Base-by-base conservation (phyloP, 1,140 invertebrate species). In the Calliopsis andreniformis region DNA sequence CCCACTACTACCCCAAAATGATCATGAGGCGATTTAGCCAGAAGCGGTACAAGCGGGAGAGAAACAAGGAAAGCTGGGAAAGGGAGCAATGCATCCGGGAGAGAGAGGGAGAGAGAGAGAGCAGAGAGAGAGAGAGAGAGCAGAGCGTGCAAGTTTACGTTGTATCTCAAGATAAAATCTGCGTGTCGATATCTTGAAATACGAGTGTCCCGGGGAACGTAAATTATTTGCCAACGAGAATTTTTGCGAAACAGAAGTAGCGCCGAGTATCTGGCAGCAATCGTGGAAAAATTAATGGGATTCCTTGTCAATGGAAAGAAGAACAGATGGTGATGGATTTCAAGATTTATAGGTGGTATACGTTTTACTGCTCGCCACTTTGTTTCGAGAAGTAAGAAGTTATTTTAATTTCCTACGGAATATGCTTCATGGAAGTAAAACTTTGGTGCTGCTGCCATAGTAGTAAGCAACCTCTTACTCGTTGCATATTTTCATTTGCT, bases 141-240 rank as follows among this genome's bases (percentile, higher is more conserved):
- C 3, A n/a, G 35, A 78, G 43, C 7, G 47, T n/a, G 30, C 10
- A 71, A 51, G 55, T 70, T 53, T 67, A 39, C 16, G 55, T 78
- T 68, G 42, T 72, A 49, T 43, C 61, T 43, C 5, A 47, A 73
- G 79, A 82, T 78, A 72, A 78, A 75, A 69, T 76, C 76, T 61
- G 42, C 16, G 28, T 42, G 43, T 25, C 45, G 45, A 63, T 68
- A 47, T 82, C 68, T 47, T 76, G 77, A 61, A 62, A 64, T 72
- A 55, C 47, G 59, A 32, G 12, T 72, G 47, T 18, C 30, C 28
- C 2, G 55, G 56, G 58, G 10, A 42, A 30, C 45, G 45, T 71
- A 71, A 62, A 71, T 62, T 71, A 71, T 32, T 30, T 5, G 23
- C 23, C 12, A 28, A 62, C 6, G 35, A 2, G 23, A 62, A 39